phyloP scores from a whole-genome alignment of 1,140 invertebrate species.

The Asbolus verrucosus region DNA sequence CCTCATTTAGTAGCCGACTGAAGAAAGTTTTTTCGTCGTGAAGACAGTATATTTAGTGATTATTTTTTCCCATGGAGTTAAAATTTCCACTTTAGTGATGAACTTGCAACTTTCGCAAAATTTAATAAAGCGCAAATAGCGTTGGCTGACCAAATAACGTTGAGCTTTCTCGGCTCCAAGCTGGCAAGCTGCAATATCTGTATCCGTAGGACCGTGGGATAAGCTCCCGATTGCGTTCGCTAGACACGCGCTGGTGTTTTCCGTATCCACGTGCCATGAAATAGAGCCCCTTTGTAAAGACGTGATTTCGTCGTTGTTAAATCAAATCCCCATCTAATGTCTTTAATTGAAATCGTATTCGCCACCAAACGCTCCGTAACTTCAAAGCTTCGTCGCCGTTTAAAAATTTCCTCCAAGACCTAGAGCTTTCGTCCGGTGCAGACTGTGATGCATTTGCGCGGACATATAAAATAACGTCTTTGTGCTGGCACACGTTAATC shows the following conservation, averaged over 20 bases:
- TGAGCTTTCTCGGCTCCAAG: conserved; percentile 12
- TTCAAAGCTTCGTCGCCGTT: not conserved
- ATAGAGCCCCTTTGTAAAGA: conserved; percentile 60
- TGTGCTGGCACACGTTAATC: conserved; percentile 42
- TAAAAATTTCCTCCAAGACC: not conserved
- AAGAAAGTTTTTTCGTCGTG: no score
- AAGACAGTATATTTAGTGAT: no score
- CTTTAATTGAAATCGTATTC: conserved; percentile 63
- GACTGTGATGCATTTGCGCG: conserved; percentile 15
- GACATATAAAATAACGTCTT: conserved; percentile 27
- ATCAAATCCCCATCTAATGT: conserved; percentile 60
- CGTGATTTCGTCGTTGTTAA: conserved; percentile 60
- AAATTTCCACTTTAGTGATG: no score
- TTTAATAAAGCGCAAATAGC: no score
- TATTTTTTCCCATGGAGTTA: no score
- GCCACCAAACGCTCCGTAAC: not conserved
- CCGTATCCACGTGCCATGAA: conserved; percentile 61
- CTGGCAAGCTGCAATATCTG: conserved; percentile 33
- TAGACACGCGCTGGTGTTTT: conserved; percentile 61
- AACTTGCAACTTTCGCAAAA: no score
- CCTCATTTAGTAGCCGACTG: no score
- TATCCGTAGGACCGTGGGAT: conserved; percentile 52
- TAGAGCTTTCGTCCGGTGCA: not conserved
- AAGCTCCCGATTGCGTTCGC: conserved; percentile 54
- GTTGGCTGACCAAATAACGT: not conserved